Percentiles rank a stretch among this genome's conserved stretches.
Evolutionary conservation across 64 coral and sea anemone genomes (phyloP).

Genomic region (Porites australiensis): DNA sequence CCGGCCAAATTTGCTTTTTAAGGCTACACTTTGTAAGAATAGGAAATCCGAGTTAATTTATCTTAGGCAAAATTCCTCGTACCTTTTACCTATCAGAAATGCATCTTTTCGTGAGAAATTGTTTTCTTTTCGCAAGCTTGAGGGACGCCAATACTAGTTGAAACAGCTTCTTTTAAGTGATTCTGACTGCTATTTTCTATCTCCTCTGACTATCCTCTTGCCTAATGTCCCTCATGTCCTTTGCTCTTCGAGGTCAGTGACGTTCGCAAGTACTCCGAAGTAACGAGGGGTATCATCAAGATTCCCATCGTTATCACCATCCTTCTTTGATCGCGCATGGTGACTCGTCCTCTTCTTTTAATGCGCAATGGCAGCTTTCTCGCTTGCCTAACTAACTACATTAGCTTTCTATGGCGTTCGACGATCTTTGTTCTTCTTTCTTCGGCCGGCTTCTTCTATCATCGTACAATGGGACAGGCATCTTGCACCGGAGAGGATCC

Average conservation of each 20-base stretch:
- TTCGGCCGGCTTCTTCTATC: neutral
- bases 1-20: too few relatives aligned
- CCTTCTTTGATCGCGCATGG: neutral
- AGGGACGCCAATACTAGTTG: neutral
- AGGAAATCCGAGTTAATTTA: too few relatives aligned
- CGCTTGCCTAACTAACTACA: neutral
- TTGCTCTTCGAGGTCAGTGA: neutral
- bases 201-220: neutral
- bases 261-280: neutral
- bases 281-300: too few relatives aligned
- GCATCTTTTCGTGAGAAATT: too few relatives aligned
- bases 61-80: too few relatives aligned
- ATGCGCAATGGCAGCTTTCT: neutral
- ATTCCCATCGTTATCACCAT: neutral
- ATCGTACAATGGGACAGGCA: neutral
- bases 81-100: too few relatives aligned
- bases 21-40: too few relatives aligned
- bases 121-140: neutral
- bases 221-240: neutral
- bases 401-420: neutral
- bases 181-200: neutral
- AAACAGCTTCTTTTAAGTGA: neutral
- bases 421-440: slow-evolving; percentile 17
- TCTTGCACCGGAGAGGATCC: too few relatives aligned
- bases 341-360: neutral